phyloP scores from a whole-genome alignment of 2,888 invertebrate species.

The Maniola hyperantus region DNA sequence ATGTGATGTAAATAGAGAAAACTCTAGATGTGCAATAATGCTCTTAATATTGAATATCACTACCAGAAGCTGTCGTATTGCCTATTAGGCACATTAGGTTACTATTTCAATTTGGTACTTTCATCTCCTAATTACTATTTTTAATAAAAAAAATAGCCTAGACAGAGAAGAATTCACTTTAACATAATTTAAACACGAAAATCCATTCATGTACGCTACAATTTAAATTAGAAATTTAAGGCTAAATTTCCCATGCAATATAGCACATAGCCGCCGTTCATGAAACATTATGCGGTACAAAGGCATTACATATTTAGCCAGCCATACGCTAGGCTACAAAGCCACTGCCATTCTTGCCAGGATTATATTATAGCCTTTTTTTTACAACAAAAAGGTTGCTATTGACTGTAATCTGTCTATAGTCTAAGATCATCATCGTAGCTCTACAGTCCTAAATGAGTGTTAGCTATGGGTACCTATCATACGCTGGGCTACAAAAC shows the following conservation, averaged over 20 bases:
- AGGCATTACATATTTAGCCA: conserved; percentile 57
- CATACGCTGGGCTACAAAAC: too few relatives aligned
- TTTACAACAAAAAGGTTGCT: conserved; percentile 39
- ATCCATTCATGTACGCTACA: conserved; percentile 34
- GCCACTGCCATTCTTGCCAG: conserved; percentile 58
- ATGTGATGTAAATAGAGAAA: too few relatives aligned
- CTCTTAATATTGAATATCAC: too few relatives aligned
- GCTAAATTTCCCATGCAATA: conserved; percentile 43
- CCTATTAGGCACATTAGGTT: too few relatives aligned
- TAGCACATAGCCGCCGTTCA: conserved; percentile 42
- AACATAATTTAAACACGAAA: conserved; percentile 15
- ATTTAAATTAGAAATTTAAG: conserved; percentile 40
- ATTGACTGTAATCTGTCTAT: too few relatives aligned
- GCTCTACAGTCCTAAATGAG: too few relatives aligned
- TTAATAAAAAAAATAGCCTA: not conserved
- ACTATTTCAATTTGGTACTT: not conserved
- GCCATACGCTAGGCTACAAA: conserved; percentile 57
- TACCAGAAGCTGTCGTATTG: too few relatives aligned
- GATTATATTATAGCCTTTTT: conserved; percentile 64
- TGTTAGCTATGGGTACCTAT: too few relatives aligned
- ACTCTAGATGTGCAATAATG: too few relatives aligned
- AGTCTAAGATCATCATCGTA: too few relatives aligned
- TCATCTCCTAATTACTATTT: not conserved
- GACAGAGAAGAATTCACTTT: conserved; percentile 7
- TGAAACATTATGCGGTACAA: conserved; percentile 47